A percentile compares a stretch with the other conserved stretches of the same genome.
phyloP scores from a whole-genome alignment of 2,113 vertebrate genomes.

The Rhagologus leucostigma region DNA sequence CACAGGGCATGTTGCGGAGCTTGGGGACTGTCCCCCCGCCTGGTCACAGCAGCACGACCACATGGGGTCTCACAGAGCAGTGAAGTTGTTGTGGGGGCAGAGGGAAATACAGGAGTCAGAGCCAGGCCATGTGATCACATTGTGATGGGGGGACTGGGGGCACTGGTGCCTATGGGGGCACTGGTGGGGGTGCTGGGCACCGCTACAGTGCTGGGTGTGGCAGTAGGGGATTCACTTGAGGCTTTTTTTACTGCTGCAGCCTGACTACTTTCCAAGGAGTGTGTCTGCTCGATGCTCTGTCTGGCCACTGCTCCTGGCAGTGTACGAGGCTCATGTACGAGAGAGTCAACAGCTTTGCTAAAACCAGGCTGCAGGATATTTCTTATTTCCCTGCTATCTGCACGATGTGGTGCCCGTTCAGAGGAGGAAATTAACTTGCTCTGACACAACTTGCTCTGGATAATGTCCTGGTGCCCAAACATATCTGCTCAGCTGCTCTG shows the following conservation, averaged over 20 bases:
- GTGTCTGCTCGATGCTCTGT: neutral
- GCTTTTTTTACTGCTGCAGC: neutral
- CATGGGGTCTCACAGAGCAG: accelerated
- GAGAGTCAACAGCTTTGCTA: neutral
- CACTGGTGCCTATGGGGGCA: neutral
- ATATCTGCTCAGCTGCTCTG: neutral
- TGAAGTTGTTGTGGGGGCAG: neutral
- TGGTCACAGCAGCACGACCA: neutral
- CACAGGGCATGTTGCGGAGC: neutral
- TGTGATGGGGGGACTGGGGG: neutral
- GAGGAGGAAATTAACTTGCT: neutral
- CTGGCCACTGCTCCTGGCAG: neutral
- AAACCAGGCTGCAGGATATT: neutral
- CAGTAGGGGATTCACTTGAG: neutral
- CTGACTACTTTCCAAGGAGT: neutral
- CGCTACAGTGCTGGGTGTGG: neutral
- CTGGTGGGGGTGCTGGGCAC: neutral
- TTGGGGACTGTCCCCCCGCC: neutral
- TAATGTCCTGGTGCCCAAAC: neutral
- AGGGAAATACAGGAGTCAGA: neutral
- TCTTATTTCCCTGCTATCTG: neutral
- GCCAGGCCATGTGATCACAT: neutral
- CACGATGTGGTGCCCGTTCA: neutral
- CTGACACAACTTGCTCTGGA: neutral
- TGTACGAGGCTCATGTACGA: accelerated